phyloP scores from a whole-genome alignment of 2,113 vertebrate species.

The Apeltes quadracus region DNA sequence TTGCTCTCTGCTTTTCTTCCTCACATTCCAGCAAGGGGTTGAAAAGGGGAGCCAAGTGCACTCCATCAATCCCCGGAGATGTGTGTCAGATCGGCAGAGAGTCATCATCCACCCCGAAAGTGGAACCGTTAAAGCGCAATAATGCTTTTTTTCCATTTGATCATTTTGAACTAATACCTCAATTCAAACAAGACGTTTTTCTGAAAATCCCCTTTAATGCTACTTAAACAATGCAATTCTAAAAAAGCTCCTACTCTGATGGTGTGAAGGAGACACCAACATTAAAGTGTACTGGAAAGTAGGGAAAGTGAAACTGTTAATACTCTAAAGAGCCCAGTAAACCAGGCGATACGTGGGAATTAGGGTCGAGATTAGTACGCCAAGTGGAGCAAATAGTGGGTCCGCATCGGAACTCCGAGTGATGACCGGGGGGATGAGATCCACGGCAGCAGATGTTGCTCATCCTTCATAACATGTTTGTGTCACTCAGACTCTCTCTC shows the following conservation, averaged over 20 bases:
- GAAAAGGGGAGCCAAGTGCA: conserved; percentile 51
- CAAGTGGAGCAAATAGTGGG: conserved; percentile 51
- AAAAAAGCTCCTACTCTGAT: conserved; percentile 26
- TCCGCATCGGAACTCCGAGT: conserved; percentile 51
- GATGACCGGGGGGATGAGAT: conserved; percentile 61
- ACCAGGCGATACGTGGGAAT: conserved; percentile 67
- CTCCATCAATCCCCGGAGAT: conserved; percentile 44
- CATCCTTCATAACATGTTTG: conserved; percentile 80
- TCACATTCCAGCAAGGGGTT: conserved; percentile 45
- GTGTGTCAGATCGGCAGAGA: conserved; percentile 13
- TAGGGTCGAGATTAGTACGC: conserved; percentile 71
- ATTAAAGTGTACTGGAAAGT: conserved; percentile 50
- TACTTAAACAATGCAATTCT: conserved; percentile 34
- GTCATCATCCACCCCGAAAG: conserved; percentile 18
- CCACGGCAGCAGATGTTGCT: conserved; percentile 76
- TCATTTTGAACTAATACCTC: conserved; percentile 23
- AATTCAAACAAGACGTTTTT: conserved; percentile 44
- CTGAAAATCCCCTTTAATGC: conserved; percentile 50
- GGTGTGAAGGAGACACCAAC: conserved; percentile 10
- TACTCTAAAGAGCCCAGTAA: conserved; percentile 76
- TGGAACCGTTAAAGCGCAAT: conserved; percentile 3
- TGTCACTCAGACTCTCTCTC: conserved; percentile 56
- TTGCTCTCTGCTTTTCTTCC: conserved; percentile 55
- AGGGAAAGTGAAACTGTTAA: conserved; percentile 65
- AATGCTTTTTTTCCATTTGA: conserved; percentile 23